Evolutionary conservation across 2,888 invertebrate genomes (phyloP).

Genomic region (Andrena bicolor): DNA sequence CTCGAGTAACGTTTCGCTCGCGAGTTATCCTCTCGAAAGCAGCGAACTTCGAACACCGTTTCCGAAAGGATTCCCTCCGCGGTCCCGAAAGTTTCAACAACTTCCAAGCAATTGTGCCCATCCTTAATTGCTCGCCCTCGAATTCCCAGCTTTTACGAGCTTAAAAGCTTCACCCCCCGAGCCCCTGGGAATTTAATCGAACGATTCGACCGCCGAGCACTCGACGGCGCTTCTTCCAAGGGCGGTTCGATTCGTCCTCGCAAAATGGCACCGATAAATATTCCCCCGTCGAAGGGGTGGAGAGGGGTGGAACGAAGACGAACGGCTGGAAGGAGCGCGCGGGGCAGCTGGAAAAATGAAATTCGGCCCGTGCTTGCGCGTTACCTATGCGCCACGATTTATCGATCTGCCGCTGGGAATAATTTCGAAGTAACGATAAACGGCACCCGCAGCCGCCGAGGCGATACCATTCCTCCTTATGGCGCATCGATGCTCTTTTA

Average conservation of each 20-base stretch:
- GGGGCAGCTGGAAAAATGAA: slow-evolving; percentile 7
- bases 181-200: slow-evolving; percentile 21
- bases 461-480: background rate
- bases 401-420: slow-evolving; percentile 23
- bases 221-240: slow-evolving; percentile 1
- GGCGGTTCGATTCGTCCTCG: slow-evolving; percentile 14
- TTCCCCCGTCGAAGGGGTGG: background rate
- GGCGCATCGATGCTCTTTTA: slow-evolving; percentile 5
- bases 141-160: slow-evolving; percentile 9
- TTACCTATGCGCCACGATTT: slow-evolving; percentile 28
- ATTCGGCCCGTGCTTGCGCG: slow-evolving; percentile 4
- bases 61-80: slow-evolving; percentile 47
- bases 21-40: slow-evolving; percentile 10
- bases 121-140: slow-evolving; percentile 40
- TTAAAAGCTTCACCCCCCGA: background rate
- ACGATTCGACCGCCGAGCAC: background rate
- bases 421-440: slow-evolving; percentile 14
- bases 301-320: slow-evolving; percentile 2
- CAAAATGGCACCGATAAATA: slow-evolving; percentile 24
- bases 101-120: slow-evolving; percentile 42
- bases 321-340: slow-evolving; percentile 10
- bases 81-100: slow-evolving; percentile 49
- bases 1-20: slow-evolving; percentile 7
- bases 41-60: slow-evolving; percentile 45
- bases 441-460: background rate